Evolutionary conservation across 2,113 vertebrate genomes (phyloP).

Genomic region (Rhegmatorhina hoffmannsi): DNA sequence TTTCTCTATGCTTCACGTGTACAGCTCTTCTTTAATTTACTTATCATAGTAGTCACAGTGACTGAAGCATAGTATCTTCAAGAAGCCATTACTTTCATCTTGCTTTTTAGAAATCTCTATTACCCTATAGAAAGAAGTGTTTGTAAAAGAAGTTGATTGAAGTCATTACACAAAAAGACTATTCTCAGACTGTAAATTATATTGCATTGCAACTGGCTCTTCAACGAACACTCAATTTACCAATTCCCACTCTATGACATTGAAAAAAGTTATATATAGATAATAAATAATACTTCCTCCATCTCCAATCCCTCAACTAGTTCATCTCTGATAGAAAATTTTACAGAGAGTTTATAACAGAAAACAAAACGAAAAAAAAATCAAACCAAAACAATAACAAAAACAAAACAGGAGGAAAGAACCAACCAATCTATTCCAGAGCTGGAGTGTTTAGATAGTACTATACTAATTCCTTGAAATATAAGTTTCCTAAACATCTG

Average conservation of each 20-base stretch:
- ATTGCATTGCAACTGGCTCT: neutral
- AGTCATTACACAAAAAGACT: neutral
- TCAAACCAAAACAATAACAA: neutral
- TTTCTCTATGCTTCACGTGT: neutral
- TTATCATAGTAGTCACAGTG: neutral
- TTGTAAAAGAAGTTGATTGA: neutral
- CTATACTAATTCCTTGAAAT: neutral
- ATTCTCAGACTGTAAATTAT: neutral
- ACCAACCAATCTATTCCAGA: neutral
- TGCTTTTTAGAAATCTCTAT: neutral
- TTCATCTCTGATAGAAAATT: neutral
- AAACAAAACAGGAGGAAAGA: fast-evolving
- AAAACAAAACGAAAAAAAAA: neutral
- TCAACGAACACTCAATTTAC: neutral
- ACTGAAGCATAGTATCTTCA: neutral
- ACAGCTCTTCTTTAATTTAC: neutral
- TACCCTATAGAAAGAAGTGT: neutral
- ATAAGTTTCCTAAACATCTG: neutral
- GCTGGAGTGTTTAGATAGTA: neutral
- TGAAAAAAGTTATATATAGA: neutral
- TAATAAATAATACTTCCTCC: neutral
- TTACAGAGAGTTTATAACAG: neutral
- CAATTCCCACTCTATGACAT: neutral
- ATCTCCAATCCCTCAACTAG: neutral
- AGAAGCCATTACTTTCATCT: neutral